Percentiles rank a stretch among this genome's conserved stretches.
Conservation (phyloP, 2,888 invertebrate genomes). For the Aphidius colemani region DNA sequence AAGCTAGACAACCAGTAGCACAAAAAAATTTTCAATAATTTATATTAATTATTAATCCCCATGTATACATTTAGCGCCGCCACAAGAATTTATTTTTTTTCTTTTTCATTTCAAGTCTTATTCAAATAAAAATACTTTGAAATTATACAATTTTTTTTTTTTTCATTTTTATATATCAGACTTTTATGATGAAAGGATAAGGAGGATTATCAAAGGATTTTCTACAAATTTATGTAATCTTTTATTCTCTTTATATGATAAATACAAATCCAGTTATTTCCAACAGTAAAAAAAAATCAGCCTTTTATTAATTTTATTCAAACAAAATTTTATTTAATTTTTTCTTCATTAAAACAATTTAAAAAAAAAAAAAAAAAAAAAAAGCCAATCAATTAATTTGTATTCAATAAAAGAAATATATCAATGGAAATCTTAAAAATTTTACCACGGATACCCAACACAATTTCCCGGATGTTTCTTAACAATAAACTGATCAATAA, state of each 20-base stretch:
- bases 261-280: not conserved
- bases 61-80: no score
- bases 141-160: not conserved
- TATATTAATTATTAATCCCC: conserved; percentile 45
- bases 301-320: not conserved
- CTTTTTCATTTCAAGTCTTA: conserved; percentile 32
- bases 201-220: conserved; percentile 8
- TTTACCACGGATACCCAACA: not conserved
- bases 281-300: not conserved
- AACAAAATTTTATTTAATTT: not conserved
- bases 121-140: conserved; percentile 23
- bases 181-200: conserved; percentile 4
- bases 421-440: conserved; percentile 15
- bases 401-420: conserved; percentile 16
- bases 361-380: not conserved
- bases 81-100: not conserved
- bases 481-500: conserved; percentile 7
- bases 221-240: conserved; percentile 1
- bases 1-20: conserved; percentile 48
- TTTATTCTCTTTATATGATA: not conserved
- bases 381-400: conserved; percentile 12
- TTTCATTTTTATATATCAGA: no score
- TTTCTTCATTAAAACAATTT: not conserved
- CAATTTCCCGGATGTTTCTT: conserved; percentile 24
- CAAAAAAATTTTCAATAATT: conserved; percentile 40